Evolutionary conservation across 2,113 vertebrate genomes (phyloP).

Genomic region (Pseudolaguvia tuberculata): DNA sequence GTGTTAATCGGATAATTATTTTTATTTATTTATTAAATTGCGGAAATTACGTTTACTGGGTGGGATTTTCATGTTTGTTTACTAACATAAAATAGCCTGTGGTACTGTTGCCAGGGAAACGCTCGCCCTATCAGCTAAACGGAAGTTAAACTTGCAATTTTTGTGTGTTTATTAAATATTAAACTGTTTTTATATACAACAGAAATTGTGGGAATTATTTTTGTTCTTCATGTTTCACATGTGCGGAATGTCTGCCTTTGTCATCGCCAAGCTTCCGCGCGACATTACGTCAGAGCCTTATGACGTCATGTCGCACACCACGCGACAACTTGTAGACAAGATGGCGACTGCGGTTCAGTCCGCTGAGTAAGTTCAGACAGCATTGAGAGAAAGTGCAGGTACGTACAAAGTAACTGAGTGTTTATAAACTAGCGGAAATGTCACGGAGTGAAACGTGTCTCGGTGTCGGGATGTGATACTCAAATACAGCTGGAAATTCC

Average conservation of each 20-base stretch:
- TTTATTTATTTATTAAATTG: too few relatives aligned
- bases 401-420: not conserved
- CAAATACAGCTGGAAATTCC: not conserved
- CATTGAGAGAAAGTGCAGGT: constrained; percentile 28
- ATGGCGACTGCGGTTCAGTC: constrained; percentile 40
- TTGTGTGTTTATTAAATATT: not conserved
- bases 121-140: not conserved
- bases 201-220: rapidly evolving
- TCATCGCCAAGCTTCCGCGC: constrained; percentile 8
- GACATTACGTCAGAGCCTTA: constrained; percentile 20
- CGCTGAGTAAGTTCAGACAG: constrained; percentile 16
- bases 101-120: not conserved
- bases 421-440: not conserved
- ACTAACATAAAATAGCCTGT: constrained; percentile 19
- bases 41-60: not conserved
- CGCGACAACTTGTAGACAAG: constrained; percentile 49
- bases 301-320: constrained; percentile 45
- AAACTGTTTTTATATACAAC: too few relatives aligned
- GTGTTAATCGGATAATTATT: too few relatives aligned
- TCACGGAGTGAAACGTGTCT: not conserved
- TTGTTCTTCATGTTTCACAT: not conserved
- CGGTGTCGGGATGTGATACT: not conserved
- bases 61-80: constrained; percentile 28
- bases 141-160: not conserved
- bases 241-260: not conserved